Conservation (phyloP, 2,888 invertebrate genomes). For the Oscheius sp. region DNA sequence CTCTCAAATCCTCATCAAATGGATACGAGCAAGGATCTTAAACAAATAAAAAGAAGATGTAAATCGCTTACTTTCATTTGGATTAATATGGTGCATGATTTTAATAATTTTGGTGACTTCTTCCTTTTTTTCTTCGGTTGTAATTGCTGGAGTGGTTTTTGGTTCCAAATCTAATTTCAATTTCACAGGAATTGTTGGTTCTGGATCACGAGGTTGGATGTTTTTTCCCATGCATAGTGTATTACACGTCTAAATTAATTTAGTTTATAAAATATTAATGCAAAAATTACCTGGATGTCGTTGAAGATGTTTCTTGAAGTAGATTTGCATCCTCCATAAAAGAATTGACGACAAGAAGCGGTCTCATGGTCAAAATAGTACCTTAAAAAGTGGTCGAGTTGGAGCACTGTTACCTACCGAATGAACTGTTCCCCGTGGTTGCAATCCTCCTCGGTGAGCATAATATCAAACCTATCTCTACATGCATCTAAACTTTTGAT, state of each 20-base stretch:
- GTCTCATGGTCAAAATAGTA: slow-evolving; percentile 47
- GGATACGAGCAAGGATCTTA: slow-evolving; percentile 35
- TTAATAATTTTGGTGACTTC: slow-evolving; percentile 33
- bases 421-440: slow-evolving; percentile 44
- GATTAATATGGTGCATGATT: slow-evolving; percentile 41
- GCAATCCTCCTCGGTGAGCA: slow-evolving; percentile 48
- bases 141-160: slow-evolving; percentile 5
- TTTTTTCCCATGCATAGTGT: slow-evolving; percentile 31
- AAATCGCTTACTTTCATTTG: slow-evolving; percentile 33
- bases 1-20: slow-evolving; percentile 44
- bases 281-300: slow-evolving; percentile 24
- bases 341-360: slow-evolving; percentile 45
- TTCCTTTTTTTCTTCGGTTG: slow-evolving; percentile 25
- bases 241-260: slow-evolving; percentile 37
- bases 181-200: slow-evolving; percentile 8
- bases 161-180: background rate
- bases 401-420: no score
- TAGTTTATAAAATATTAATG: background rate
- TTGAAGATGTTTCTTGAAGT: slow-evolving; percentile 47
- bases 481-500: slow-evolving; percentile 34
- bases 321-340: slow-evolving; percentile 53
- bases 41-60: background rate
- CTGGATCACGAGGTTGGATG: background rate
- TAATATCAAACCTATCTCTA: slow-evolving; percentile 45
- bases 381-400: slow-evolving; percentile 32